These are phyloP conservation scores for Spatulosminthurus flaviceps DNA, from an alignment of 2,888 invertebrate species.

Conservation along the genomic window DNA sequence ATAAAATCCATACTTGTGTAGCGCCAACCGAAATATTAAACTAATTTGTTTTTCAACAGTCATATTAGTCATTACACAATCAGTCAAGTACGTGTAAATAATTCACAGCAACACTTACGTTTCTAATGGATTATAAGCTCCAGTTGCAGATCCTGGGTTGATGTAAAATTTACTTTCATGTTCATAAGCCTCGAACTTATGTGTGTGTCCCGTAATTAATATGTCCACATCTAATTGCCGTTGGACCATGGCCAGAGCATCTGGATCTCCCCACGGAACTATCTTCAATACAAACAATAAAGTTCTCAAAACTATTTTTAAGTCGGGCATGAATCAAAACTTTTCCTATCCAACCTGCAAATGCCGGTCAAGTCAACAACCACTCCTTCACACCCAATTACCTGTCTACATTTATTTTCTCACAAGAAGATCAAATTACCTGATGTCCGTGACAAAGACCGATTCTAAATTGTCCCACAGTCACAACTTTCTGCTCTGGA, in stretches of 20 bases:
- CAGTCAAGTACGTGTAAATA: too few relatives aligned
- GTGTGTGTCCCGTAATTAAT: constrained; percentile 97
- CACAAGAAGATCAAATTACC: constrained; percentile 67
- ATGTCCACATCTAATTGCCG: constrained; percentile 98
- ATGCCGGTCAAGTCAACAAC: too few relatives aligned
- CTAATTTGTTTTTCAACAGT: too few relatives aligned
- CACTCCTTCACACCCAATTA: neutral
- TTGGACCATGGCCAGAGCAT: constrained; percentile 91
- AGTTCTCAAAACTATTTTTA: too few relatives aligned
- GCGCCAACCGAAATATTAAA: too few relatives aligned
- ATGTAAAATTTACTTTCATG: constrained; percentile 99
- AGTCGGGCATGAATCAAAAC: too few relatives aligned
- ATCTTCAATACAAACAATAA: constrained; percentile 67
- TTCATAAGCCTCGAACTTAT: constrained; percentile 97
- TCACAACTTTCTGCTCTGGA: constrained; percentile 98
- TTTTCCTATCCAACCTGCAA: too few relatives aligned
- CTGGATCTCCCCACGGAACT: constrained; percentile 96
- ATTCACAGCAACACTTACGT: constrained; percentile 71
- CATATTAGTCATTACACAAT: too few relatives aligned
- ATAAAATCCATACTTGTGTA: too few relatives aligned
- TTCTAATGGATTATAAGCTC: constrained; percentile 93
- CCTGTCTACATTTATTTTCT: too few relatives aligned
- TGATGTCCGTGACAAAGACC: constrained; percentile 98
- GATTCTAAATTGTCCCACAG: constrained; percentile 98
- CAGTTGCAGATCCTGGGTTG: constrained; percentile 98